These are phyloP conservation scores for Botia kubotai DNA, from an alignment of 2,797 vertebrate species.

Conservation along the genomic window DNA sequence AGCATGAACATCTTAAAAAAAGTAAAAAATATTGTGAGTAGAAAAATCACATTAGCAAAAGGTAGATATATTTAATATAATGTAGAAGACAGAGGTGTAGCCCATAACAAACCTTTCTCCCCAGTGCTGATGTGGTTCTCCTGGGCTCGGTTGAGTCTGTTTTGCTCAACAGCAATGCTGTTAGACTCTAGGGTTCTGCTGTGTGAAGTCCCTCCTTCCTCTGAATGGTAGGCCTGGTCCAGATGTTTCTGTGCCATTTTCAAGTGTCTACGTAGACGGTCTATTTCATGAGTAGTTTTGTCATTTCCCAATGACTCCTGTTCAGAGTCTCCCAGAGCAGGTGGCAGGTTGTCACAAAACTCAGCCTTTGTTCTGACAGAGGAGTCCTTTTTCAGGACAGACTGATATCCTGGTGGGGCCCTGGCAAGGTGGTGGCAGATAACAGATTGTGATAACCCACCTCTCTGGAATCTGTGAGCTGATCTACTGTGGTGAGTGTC, in stretches of 20 bases:
- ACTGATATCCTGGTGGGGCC: constrained; percentile 83
- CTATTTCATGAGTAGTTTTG: constrained; percentile 75
- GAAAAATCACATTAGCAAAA: no score
- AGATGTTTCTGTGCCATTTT: constrained; percentile 88
- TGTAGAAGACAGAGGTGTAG: neutral
- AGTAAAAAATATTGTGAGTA: neutral
- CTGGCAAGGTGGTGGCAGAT: constrained; percentile 68
- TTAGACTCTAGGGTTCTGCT: constrained; percentile 87
- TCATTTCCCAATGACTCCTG: constrained; percentile 75
- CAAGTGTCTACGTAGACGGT: constrained; percentile 82
- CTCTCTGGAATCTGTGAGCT: neutral
- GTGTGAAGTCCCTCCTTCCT: constrained; percentile 73
- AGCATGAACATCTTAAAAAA: constrained; percentile 71
- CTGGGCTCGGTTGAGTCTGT: constrained; percentile 87
- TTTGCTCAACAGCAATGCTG: constrained; percentile 84
- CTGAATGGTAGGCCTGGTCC: constrained; percentile 82
- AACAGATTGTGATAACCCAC: rapidly evolving
- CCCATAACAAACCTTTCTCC: constrained; percentile 74
- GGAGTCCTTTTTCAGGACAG: constrained; percentile 78
- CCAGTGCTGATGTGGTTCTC: constrained; percentile 81
- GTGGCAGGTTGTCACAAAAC: constrained; percentile 46
- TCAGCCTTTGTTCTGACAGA: constrained; percentile 66
- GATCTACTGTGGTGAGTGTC: constrained; percentile 69
- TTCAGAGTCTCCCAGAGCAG: constrained; percentile 72
- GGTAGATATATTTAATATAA: no score